Evolutionary conservation across 2,888 invertebrate species (phyloP).

Genomic region (Conus canariensis): DNA sequence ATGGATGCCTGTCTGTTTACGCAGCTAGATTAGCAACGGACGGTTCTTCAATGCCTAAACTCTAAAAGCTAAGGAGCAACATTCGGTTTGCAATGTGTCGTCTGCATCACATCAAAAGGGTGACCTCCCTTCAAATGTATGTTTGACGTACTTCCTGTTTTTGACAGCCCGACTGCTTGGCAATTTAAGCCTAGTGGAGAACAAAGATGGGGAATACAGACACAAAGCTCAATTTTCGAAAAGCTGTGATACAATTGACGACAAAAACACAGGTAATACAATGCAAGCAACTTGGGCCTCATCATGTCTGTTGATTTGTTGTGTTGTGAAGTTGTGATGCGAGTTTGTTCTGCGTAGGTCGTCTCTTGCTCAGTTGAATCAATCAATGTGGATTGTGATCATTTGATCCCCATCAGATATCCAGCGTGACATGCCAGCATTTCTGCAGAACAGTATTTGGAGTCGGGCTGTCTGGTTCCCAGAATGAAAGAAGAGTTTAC

Average conservation of each 20-base stretch:
- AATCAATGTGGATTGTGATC: no score
- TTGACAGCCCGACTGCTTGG: conserved; percentile 40
- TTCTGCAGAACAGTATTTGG: no score
- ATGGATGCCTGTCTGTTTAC: neutral
- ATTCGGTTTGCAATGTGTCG: neutral
- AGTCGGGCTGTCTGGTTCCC: no score
- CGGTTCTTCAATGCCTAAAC: neutral
- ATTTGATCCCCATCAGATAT: no score
- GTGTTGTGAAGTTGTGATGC: neutral
- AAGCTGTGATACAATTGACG: conserved; percentile 97
- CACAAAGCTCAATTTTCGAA: conserved; percentile 97
- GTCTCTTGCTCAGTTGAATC: no score
- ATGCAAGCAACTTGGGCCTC: neutral
- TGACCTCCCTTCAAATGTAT: conserved; percentile 35
- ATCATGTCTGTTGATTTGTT: no score
- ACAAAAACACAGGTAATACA: conserved; percentile 92
- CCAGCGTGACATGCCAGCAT: no score
- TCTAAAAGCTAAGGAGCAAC: neutral
- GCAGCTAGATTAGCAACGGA: neutral
- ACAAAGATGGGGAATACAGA: conserved; percentile 96
- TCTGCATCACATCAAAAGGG: neutral
- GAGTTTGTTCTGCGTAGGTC: no score
- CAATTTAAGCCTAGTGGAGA: neutral
- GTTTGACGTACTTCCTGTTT: conserved; percentile 58
- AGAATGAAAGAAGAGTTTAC: no score